Evolutionary conservation across 2,113 vertebrate genomes (phyloP).

Genomic region (Mus musculus): GRCm39 chr2:140253501-140254000

Average conservation of each 20-base stretch:
- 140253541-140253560: not conserved
- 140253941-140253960: not conserved
- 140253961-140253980: not conserved
- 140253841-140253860: not conserved
- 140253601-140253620: not conserved
- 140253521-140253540: not conserved
- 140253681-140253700: not conserved
- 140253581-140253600: not conserved
- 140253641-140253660: not conserved
- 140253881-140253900: not conserved
- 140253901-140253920: not conserved
- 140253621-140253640: not conserved
- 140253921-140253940: not conserved
- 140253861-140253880: not conserved
- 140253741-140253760: not conserved
- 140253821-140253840: not conserved
- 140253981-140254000: not conserved
- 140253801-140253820: not conserved
- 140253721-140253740: not conserved
- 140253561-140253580: not conserved
- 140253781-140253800: not conserved
- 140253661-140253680: not conserved
- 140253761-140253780: conserved; percentile 21
- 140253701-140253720: not conserved
- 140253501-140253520: not conserved